phyloP scores from a whole-genome alignment of 2,797 vertebrate genomes.

The Oreochromis mossambicus region DNA sequence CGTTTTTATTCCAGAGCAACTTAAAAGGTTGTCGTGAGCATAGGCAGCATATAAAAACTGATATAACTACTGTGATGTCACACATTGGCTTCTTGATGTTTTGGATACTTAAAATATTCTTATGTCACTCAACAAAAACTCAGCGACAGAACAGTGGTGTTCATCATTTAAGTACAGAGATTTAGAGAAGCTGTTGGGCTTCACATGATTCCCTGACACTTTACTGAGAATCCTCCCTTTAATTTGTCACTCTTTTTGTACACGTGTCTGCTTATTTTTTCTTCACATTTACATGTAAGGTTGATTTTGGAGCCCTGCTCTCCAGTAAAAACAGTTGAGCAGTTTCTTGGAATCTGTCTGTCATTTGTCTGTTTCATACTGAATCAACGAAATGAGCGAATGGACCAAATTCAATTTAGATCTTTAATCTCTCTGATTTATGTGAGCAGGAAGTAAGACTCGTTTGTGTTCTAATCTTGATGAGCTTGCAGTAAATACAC shows the following conservation, averaged over 20 bases:
- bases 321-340: background rate
- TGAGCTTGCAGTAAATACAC: background rate
- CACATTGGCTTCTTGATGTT: background rate
- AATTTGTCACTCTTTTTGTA: background rate
- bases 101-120: background rate
- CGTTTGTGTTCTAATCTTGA: background rate
- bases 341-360: background rate
- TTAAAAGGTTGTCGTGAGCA: rapidly evolving
- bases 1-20: background rate
- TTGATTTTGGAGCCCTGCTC: background rate
- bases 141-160: background rate
- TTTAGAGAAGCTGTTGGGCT: background rate
- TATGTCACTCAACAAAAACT: background rate
- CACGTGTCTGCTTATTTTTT: background rate
- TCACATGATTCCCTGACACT: background rate
- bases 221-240: background rate
- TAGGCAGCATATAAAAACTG: background rate
- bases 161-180: background rate
- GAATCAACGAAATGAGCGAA: background rate
- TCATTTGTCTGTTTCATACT: background rate
- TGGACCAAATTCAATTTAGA: background rate
- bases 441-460: background rate
- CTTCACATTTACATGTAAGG: background rate
- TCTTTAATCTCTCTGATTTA: background rate
- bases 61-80: background rate